Evolutionary conservation across 2,888 invertebrate genomes (phyloP).

Genomic region (Aphrophora alni): DNA sequence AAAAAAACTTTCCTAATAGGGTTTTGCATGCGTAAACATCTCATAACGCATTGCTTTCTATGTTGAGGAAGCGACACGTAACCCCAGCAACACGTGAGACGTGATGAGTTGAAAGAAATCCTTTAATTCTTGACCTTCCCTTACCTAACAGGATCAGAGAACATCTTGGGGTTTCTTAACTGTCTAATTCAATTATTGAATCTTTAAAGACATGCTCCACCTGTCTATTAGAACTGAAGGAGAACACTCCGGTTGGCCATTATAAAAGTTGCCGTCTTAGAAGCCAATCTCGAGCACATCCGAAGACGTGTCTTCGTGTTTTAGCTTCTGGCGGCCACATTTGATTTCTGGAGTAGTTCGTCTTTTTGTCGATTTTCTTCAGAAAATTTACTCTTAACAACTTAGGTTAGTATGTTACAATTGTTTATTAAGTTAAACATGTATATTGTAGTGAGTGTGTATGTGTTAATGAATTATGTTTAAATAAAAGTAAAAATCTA

Average conservation of each 20-base stretch:
- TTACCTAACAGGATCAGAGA: neutral
- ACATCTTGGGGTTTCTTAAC: neutral
- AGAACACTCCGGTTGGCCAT: neutral
- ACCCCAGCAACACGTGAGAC: neutral
- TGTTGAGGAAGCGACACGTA: neutral
- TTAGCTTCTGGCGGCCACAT: slow-evolving; percentile 30
- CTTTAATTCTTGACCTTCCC: neutral
- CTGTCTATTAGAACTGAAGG: neutral
- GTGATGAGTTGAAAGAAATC: neutral
- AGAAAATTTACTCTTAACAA: slow-evolving; percentile 41
- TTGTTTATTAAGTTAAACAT: neutral
- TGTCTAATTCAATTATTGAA: slow-evolving; percentile 29
- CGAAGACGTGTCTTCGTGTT: slow-evolving; percentile 14
- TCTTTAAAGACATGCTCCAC: slow-evolving; percentile 27
- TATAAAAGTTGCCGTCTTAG: slow-evolving; percentile 34
- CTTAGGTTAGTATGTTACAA: slow-evolving; percentile 10
- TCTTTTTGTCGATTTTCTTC: slow-evolving; percentile 51
- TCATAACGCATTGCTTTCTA: too few species aligned
- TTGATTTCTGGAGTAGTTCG: slow-evolving; percentile 51
- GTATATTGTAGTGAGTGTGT: too few species aligned
- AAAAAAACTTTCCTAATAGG: too few species aligned
- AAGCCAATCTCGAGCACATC: slow-evolving; percentile 20
- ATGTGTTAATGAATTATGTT: neutral
- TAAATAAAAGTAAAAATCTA: too few species aligned
- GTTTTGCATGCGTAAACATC: too few species aligned